Percentiles rank a stretch among this genome's conserved stretches.
Conservation (phyloP, 2,888 invertebrate genomes). For the Drosophila koepferae region DNA sequence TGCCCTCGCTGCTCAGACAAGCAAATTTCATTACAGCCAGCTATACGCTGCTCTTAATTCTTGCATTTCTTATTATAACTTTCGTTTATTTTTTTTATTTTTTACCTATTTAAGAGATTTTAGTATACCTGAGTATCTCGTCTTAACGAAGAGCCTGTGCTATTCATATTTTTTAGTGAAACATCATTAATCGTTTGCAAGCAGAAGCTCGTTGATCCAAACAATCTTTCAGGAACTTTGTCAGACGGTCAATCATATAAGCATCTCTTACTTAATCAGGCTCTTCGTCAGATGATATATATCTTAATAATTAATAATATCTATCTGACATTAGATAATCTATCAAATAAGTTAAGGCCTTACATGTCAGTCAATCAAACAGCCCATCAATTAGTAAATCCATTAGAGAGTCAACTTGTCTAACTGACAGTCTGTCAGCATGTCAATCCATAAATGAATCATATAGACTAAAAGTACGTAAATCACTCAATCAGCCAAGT, state of each 20-base stretch:
- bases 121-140: neutral
- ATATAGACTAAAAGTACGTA: too few relatives aligned
- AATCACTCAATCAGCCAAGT: neutral
- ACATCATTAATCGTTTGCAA: too few relatives aligned
- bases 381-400: neutral
- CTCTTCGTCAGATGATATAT: too few relatives aligned
- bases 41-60: neutral
- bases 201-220: neutral
- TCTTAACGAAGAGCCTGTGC: neutral
- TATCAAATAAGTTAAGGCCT: too few relatives aligned
- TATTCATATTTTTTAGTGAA: neutral
- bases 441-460: neutral
- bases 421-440: neutral
- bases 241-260: neutral
- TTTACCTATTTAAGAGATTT: neutral
- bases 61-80: neutral
- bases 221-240: too few relatives aligned
- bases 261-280: too few relatives aligned
- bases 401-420: neutral
- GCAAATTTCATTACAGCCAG: conserved; percentile 13
- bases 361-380: neutral
- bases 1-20: conserved; percentile 20
- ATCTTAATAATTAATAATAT: too few relatives aligned
- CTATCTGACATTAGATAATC: too few relatives aligned
- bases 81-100: neutral